Evolutionary conservation across 35 echinoderm and acorn worm genomes (phyloP).

Genomic region (Eucidaris tribuloides): DNA sequence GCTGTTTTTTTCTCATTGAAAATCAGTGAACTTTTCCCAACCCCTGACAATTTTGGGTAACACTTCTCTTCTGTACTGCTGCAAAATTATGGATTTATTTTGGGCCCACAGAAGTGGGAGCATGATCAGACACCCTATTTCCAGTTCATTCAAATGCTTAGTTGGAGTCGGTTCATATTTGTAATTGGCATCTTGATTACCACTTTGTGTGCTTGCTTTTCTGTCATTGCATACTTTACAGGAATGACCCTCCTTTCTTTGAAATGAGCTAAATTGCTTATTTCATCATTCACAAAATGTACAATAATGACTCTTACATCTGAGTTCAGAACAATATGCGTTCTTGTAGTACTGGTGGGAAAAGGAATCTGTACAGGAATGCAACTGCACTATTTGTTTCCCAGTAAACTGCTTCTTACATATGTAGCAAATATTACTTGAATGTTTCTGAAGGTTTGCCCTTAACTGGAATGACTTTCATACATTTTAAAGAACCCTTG

Average conservation of each 20-base stretch:
- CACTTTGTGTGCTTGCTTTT: neutral
- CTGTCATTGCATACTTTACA: neutral
- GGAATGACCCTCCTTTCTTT: constrained; percentile 27
- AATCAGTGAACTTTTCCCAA: too few relatives aligned
- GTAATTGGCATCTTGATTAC: neutral
- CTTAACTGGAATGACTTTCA: constrained; percentile 11
- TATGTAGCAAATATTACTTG: neutral
- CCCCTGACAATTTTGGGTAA: neutral
- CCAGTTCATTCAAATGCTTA: neutral
- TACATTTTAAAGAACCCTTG: too few relatives aligned
- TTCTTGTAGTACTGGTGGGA: constrained; percentile 1
- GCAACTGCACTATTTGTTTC: neutral
- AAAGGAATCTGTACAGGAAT: constrained; percentile 17
- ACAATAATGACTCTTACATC: constrained; percentile 8
- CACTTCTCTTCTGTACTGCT: neutral
- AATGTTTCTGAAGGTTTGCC: constrained; percentile 5
- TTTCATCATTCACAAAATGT: neutral
- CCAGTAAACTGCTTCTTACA: neutral
- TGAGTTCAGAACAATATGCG: constrained; percentile 1
- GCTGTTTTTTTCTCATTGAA: too few relatives aligned
- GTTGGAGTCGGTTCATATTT: neutral
- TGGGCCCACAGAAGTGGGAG: neutral
- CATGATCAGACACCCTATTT: neutral
- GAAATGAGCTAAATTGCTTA: neutral
- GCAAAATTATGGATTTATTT: neutral